Base-by-base conservation (phyloP, 37 sponge, comb jelly and placozoan genomes). In the Beroe ovata region DNA sequence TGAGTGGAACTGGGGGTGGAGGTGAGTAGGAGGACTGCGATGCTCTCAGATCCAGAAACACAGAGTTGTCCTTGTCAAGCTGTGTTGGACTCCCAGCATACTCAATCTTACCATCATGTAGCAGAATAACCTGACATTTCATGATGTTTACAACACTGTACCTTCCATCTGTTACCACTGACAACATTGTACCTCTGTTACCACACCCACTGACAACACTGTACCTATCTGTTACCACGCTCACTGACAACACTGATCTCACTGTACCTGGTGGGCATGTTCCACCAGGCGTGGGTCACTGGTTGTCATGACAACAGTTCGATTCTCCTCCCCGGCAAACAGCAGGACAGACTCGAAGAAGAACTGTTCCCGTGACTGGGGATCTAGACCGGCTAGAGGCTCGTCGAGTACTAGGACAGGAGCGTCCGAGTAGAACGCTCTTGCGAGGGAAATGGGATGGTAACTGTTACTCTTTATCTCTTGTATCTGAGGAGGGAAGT, bases 401-500 rank as follows among this genome's bases (percentile, higher is more conserved):
- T 38, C 38, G 84, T 77, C 84, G 54, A 77, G 84, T 22, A 77
- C 2, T 1, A 77, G 54, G 3, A 42, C 54, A 16, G 84, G 54
- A 23, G 84, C 26, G 28, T 19, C 18, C 54, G 84, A 77, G 84
- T 77, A 77, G 47, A 77, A 35, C 25, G 54, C 84, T 77, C 84
- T 11, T 6, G 84, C 84, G 54, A 77, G 84, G 84, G 84, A 77
- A 25, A 77, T 77, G 84, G 84, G 84, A 25, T 77, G 84, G 84
- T 42, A 42, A 26, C 54, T 42, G 42, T 77, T 77, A 39, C 84
- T 77, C 84, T 77, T 42, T 21, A 20, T 77, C 28, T 42, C 54
- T 26, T 77, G 84, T 0, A 77, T 39, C 69, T 66, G 69, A n/a
- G n/a, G n/a, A n/a, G n/a, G n/a, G n/a, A n/a, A n/a, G n/a, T n/a